Base-by-base conservation (phyloP, 2,797 vertebrate genomes). In the Benthosema pterotum region DNA sequence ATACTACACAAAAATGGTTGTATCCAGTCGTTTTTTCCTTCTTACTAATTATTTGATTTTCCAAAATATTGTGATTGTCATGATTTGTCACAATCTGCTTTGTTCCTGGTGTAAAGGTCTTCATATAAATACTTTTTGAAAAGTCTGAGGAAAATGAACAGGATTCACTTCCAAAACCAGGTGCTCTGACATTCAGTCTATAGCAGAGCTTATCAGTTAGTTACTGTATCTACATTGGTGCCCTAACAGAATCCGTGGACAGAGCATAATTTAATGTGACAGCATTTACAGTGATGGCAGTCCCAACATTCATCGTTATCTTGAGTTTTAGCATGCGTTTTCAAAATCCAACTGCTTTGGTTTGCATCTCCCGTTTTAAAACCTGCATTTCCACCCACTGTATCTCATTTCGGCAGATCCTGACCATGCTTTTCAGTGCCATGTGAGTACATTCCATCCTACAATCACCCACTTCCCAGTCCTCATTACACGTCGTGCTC, bases 391-490 rank as follows among this genome's bases (percentile, higher is more conserved):
- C 71, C 72, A 70, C 68, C 61, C 77, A 62, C 83, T 32, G 28
- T 7, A 32, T 28, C 75, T 84, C 78, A 82, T 84, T 88, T 90
- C 85, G 78, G 75, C 84, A 81, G 82, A 83, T 78, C 82, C 75
- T 43, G 80, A 77, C 71, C 76, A 78, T 87, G 52, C 78, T 84
- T 81, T n/a, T 86, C 77, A 76, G 57, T 87, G 57, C 77, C 73
- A 85, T 88, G 90, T 92, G 89, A 92, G 90, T 92, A 92, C 79
- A 49, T 5, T 15, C 14, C 12, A 83, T 69, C 69, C 72, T 67
- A 75, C 71, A 73, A 79, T 74, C 68, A 48, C 69, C 77, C 69
- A 74, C 74, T 67, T 72, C 59, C 57, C 63, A 61, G 16, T 5
- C 53, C 43, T 58, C 9, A 58, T 15, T 49, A 42, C 22, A 13